These are phyloP conservation scores for Liparis tanakae DNA, from an alignment of 2,797 vertebrate genomes.

Conservation along the genomic window DNA sequence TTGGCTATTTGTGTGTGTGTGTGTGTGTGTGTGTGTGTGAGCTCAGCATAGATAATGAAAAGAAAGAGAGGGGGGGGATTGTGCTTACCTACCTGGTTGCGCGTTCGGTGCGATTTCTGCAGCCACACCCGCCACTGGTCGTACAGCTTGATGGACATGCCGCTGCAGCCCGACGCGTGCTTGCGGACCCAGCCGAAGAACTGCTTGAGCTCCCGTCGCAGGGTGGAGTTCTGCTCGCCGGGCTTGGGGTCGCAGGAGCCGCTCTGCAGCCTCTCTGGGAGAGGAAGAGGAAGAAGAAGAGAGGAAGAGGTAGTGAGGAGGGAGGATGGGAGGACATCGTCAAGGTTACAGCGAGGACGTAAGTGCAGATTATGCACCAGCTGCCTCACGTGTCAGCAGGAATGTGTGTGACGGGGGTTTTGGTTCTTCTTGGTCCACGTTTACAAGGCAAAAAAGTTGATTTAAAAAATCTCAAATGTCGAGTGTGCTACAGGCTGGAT, in stretches of 20 bases:
- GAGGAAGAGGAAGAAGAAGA: not conserved
- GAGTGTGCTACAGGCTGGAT: too few relatives aligned
- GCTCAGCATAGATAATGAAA: conserved; percentile 30
- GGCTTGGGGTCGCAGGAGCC: conserved; percentile 81
- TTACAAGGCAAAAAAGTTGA: too few relatives aligned
- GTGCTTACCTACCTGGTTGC: conserved; percentile 92
- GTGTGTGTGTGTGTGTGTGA: conserved; percentile 12
- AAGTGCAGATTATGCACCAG: not conserved
- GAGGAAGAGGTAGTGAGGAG: conserved; percentile 16
- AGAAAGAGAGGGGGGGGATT: conserved; percentile 12
- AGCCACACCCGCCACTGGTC: conserved; percentile 97
- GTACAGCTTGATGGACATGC: conserved; percentile 95
- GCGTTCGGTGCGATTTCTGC: conserved; percentile 94
- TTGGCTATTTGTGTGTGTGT: conserved; percentile 12
- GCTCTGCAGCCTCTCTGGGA: conserved; percentile 77
- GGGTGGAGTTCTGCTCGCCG: conserved; percentile 89
- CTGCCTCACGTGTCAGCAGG: conserved; percentile 3
- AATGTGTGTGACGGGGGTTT: not conserved
- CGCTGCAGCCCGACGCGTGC: conserved; percentile 90
- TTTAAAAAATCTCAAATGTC: too few relatives aligned
- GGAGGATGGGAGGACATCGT: conserved; percentile 18
- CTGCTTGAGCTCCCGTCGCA: conserved; percentile 94
- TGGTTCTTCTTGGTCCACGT: too few relatives aligned
- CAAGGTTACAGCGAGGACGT: conserved; percentile 39
- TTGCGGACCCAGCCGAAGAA: conserved; percentile 97